Base-by-base conservation (phyloP, 2,113 vertebrate genomes). In the Nibea albiflora region DNA sequence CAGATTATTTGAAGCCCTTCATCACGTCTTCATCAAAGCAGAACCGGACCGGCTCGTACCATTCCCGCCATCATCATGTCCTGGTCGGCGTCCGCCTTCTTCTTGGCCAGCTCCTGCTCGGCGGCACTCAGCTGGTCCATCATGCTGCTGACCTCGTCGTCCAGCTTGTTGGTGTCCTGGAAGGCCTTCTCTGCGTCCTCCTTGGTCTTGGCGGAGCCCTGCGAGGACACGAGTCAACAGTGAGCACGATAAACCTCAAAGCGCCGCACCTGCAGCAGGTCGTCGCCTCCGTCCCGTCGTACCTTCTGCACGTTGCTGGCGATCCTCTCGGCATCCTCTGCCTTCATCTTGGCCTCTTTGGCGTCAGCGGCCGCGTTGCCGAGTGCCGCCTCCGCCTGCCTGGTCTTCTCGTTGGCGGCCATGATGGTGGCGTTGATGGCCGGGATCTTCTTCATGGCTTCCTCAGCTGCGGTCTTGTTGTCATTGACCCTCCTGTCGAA, bases 11-110 rank as follows among this genome's bases (percentile, higher is more conserved):
- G 22, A n/a, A 3, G 11, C 31, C 31, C 6, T 35, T 35, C 31
- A 35, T 35, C 31, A 35, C 31, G 31, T 35, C 31, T 35, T 7
- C 31, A 35, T 35, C 31, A 35, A 35, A 35, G 31, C 31, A 35
- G 47, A 50, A 31, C 28, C 3, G 47, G 16, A 4, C 0, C 0
- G 11, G 4, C 4, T 73, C 95, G 73, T 80, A 99, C 98, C 97
- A 96, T 97, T 4, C 87, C 84, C 0, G 98, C 97, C 97, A 99
- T 98, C 96, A 96, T 98, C 97, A 98, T 98, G 85, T 99, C 98
- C 67, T 92, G 93, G 76, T 97, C 96, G 0, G 98, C 97, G 26
- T 96, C 96, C 0, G 92, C 93, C 81, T 97, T 97, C 86, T 98
- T 99, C 66, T 5, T 88, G 66, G 90, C 88, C 71, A 99, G 94